Evolutionary conservation across 23 tunicate species (phyloP).

Genomic region (Ascidia mentula): DNA sequence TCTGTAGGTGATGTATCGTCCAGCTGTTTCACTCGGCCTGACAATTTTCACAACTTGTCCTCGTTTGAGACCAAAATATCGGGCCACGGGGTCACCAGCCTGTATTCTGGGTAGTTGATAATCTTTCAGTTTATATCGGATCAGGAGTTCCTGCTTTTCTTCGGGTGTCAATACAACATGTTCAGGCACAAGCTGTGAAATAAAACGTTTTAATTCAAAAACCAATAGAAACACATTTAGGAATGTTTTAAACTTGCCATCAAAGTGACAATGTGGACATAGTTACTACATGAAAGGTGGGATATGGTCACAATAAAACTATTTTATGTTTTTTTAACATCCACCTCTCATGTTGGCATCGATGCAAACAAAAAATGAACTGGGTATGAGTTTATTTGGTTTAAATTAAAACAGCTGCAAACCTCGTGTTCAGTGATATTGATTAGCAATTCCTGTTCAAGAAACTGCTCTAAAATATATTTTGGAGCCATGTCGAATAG

Average conservation of each 20-base stretch:
- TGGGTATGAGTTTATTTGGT: too few relatives aligned
- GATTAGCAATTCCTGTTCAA: slow-evolving; percentile 91
- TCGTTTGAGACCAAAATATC: slow-evolving; percentile 93
- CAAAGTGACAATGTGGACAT: too few relatives aligned
- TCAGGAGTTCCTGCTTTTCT: slow-evolving; percentile 81
- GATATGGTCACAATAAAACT: too few relatives aligned
- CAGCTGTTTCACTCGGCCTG: slow-evolving; percentile 95
- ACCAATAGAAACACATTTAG: too few relatives aligned
- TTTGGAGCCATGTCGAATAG: slow-evolving; percentile 98
- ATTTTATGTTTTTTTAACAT: too few relatives aligned
- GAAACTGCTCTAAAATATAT: slow-evolving; percentile 87
- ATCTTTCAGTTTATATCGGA: slow-evolving; percentile 91
- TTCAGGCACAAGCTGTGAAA: slow-evolving; percentile 84
- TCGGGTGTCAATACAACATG: slow-evolving; percentile 84
- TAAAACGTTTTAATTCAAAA: too few relatives aligned
- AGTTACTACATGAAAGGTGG: too few relatives aligned
- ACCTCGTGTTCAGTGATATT: slow-evolving; percentile 98
- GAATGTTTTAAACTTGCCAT: too few relatives aligned
- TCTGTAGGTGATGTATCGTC: slow-evolving; percentile 93
- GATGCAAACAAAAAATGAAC: too few relatives aligned
- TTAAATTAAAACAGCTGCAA: background rate
- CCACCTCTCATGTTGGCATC: too few relatives aligned
- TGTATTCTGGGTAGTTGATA: slow-evolving; percentile 95
- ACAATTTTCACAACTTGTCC: slow-evolving; percentile 98
- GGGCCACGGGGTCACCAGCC: slow-evolving; percentile 95